These are phyloP conservation scores for Pseudococcus jackbeardsleyi DNA, from an alignment of 2,888 invertebrate species.

Conservation along the genomic window DNA sequence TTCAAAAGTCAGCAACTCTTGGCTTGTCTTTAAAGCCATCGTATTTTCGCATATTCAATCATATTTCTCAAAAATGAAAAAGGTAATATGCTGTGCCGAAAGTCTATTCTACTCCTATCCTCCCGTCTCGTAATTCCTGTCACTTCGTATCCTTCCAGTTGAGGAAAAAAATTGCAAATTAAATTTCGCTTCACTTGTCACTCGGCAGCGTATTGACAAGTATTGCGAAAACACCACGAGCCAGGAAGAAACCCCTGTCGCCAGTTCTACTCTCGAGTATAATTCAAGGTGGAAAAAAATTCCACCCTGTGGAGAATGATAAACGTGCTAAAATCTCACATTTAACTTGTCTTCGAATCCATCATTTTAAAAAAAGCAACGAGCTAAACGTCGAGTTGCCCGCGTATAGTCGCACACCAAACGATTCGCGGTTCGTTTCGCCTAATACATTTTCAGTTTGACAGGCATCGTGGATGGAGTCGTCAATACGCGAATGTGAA, in stretches of 20 bases:
- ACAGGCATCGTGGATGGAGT: too few species aligned
- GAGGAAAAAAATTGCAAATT: slow-evolving; percentile 10
- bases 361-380: slow-evolving; percentile 35
- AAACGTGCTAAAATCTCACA: slow-evolving; percentile 32
- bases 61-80: neutral
- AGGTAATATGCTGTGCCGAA: neutral
- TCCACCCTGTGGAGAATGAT: neutral
- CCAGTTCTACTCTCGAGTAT: too few species aligned
- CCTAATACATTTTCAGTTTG: neutral
- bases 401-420: neutral
- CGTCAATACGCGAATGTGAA: too few species aligned
- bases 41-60: neutral
- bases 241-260: neutral
- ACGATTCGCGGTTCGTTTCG: neutral
- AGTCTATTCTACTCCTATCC: neutral
- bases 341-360: slow-evolving; percentile 39
- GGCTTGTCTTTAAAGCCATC: neutral
- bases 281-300: too few species aligned
- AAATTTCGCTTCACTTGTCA: slow-evolving; percentile 18
- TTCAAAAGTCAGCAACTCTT: neutral
- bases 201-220: neutral
- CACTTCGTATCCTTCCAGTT: neutral
- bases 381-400: neutral
- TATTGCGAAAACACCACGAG: slow-evolving; percentile 1
- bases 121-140: neutral